These are phyloP conservation scores for Rhynchotus rufescens DNA, from an alignment of 2,797 vertebrate species.

Conservation along the genomic window DNA sequence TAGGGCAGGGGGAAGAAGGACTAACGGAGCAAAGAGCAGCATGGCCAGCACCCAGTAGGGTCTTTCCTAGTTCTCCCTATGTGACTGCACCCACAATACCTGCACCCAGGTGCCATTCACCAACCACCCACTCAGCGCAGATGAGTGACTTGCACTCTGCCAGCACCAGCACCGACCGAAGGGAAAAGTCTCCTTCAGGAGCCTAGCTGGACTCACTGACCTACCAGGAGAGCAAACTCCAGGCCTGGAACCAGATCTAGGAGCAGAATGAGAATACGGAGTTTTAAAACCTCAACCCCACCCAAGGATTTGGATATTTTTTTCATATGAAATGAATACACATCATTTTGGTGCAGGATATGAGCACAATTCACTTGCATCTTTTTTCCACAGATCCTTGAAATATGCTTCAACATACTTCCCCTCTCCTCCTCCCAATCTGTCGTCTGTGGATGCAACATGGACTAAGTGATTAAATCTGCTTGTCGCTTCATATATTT, in stretches of 20 bases:
- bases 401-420: background rate
- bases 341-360: background rate
- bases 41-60: background rate
- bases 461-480: background rate
- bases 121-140: background rate
- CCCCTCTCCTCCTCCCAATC: slow-evolving; percentile 33
- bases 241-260: background rate
- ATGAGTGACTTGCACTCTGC: too few species aligned
- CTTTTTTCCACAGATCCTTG: background rate
- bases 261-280: background rate
- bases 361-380: background rate
- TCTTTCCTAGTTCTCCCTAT: background rate
- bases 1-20: background rate
- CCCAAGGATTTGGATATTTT: background rate
- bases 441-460: background rate
- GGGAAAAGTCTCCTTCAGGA: background rate
- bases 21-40: background rate
- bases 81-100: background rate
- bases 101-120: slow-evolving; percentile 5
- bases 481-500: background rate
- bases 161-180: background rate
- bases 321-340: background rate
- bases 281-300: background rate
- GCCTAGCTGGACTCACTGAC: background rate
- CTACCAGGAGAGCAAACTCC: background rate